Conservation (phyloP, 2,113 vertebrate species). For the Nannobrachium achirus region DNA sequence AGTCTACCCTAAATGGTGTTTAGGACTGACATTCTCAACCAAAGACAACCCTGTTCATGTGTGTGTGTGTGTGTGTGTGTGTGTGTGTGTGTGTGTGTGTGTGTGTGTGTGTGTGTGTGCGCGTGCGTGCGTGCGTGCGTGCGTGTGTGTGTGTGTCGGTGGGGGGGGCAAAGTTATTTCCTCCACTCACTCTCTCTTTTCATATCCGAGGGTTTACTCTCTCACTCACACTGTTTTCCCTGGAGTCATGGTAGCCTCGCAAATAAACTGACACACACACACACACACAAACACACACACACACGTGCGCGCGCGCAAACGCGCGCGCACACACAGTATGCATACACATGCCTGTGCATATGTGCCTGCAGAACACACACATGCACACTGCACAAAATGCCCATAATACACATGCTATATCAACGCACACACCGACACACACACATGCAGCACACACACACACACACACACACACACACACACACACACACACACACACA, state of each 20-base stretch:
- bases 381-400: too few relatives aligned
- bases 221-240: constrained; percentile 35
- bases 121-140: constrained; percentile 20
- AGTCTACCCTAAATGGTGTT: too few relatives aligned
- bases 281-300: constrained; percentile 4
- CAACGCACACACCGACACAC: constrained; percentile 11
- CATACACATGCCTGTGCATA: constrained; percentile 4
- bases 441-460: constrained; percentile 41
- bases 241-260: constrained; percentile 38
- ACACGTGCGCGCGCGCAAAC: not conserved
- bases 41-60: constrained; percentile 53
- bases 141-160: constrained; percentile 4
- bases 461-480: too few relatives aligned
- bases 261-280: constrained; percentile 11
- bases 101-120: constrained; percentile 35
- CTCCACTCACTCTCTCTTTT: constrained; percentile 50
- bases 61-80: not conserved
- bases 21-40: constrained; percentile 44
- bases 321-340: not conserved
- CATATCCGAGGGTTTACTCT: constrained; percentile 40
- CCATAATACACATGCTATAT: too few relatives aligned
- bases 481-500: too few relatives aligned
- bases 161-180: constrained; percentile 36
- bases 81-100: constrained; percentile 3
- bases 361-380: not conserved